Evolutionary conservation across 2,888 invertebrate species (phyloP).

Genomic region (Ligdia adustata): DNA sequence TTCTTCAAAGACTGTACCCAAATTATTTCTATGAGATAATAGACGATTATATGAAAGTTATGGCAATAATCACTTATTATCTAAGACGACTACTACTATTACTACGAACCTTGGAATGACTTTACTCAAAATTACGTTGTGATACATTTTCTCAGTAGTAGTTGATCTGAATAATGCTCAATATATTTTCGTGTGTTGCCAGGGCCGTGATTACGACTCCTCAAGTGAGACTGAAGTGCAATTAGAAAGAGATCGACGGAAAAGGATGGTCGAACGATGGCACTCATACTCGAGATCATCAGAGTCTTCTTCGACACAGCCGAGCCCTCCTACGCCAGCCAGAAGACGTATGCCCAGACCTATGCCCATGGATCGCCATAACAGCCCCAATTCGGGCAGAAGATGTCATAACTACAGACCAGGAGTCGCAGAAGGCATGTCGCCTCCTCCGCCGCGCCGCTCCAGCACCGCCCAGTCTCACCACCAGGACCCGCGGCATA

Average conservation of each 20-base stretch:
- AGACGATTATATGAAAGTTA: too few species aligned
- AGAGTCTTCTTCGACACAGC: slow-evolving; percentile 63
- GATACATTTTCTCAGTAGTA: too few species aligned
- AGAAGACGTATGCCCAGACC: slow-evolving; percentile 62
- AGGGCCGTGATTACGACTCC: slow-evolving; percentile 94
- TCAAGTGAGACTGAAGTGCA: slow-evolving; percentile 89
- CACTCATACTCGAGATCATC: slow-evolving; percentile 87
- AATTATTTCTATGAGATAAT: too few species aligned
- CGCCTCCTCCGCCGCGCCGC: slow-evolving; percentile 70
- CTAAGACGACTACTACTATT: too few species aligned
- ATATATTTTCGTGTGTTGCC: slow-evolving; percentile 34
- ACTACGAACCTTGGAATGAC: too few species aligned
- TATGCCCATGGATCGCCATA: slow-evolving; percentile 67
- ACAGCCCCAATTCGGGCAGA: slow-evolving; percentile 63
- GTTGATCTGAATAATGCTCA: too few species aligned
- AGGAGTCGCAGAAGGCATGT: slow-evolving; percentile 70
- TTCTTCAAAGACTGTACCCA: too few species aligned
- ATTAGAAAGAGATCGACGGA: slow-evolving; percentile 87
- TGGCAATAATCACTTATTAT: too few species aligned
- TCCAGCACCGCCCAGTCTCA: slow-evolving; percentile 69
- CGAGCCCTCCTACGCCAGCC: slow-evolving; percentile 70
- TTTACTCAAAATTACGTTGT: too few species aligned
- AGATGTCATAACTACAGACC: slow-evolving; percentile 60
- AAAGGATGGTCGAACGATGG: slow-evolving; percentile 89
- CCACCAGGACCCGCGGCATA: slow-evolving; percentile 61